Evolutionary conservation across 2,113 vertebrate genomes (phyloP).

Genomic region (Elanoides forficatus): DNA sequence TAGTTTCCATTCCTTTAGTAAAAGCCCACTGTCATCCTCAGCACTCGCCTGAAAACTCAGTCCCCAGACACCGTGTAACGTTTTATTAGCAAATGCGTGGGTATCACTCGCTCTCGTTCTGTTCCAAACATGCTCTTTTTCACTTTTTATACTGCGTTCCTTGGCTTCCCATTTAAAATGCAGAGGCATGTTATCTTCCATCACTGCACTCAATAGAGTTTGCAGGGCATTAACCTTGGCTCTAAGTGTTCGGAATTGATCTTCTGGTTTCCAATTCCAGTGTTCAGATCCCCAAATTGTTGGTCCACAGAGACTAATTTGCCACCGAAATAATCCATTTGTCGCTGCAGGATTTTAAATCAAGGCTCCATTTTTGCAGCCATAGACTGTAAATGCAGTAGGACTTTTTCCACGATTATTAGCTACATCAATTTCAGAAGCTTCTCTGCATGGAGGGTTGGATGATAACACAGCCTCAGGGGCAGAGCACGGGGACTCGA

Average conservation of each 20-base stretch:
- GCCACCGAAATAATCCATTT: slow-evolving; percentile 55
- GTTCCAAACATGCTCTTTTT: background rate
- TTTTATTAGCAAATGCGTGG: background rate
- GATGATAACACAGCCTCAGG: slow-evolving; percentile 19
- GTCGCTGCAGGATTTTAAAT: slow-evolving; percentile 21
- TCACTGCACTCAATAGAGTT: background rate
- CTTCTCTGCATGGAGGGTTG: background rate
- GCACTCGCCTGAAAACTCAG: background rate
- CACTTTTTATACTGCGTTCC: background rate
- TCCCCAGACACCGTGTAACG: accelerated
- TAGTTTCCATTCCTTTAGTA: background rate
- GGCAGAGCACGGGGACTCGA: slow-evolving; percentile 1
- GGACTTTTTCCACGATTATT: background rate
- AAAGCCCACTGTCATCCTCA: background rate
- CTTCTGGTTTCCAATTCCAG: background rate
- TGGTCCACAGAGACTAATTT: slow-evolving; percentile 3
- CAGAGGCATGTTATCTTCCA: background rate
- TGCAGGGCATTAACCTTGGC: slow-evolving; percentile 24
- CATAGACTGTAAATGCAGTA: background rate
- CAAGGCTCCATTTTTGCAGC: background rate
- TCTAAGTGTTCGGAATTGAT: background rate
- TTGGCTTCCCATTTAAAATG: background rate
- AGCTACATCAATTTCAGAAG: slow-evolving; percentile 41
- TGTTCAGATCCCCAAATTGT: background rate
- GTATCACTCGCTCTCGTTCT: accelerated